Conservation (phyloP, 1,140 invertebrate species). For the Drosophila sturtevanti region DNA sequence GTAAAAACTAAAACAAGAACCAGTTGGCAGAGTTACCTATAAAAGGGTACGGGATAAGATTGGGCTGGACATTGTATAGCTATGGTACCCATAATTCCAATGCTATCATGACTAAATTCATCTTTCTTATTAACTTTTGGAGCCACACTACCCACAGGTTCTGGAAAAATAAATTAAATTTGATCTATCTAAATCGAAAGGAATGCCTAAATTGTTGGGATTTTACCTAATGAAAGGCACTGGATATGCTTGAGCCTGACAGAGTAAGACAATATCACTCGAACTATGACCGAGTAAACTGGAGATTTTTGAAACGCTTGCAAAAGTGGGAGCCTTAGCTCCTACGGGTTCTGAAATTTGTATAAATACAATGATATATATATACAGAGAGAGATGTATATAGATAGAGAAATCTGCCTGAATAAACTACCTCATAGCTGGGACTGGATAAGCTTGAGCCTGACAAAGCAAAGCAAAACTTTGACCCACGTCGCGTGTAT, state of each 20-base stretch:
- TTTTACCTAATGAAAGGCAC: slow-evolving; percentile 85
- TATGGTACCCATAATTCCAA: slow-evolving; percentile 55
- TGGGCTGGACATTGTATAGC: slow-evolving; percentile 88
- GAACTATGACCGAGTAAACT: slow-evolving; percentile 83
- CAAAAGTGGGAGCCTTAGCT: slow-evolving; percentile 88
- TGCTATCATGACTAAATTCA: slow-evolving; percentile 83
- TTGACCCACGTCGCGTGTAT: slow-evolving; percentile 69
- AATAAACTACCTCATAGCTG: slow-evolving; percentile 66
- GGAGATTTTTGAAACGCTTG: slow-evolving; percentile 85
- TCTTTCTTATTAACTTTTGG: slow-evolving; percentile 86
- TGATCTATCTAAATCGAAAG: no score
- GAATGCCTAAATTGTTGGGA: slow-evolving; percentile 85
- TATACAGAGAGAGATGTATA: no score
- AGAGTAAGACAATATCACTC: slow-evolving; percentile 85
- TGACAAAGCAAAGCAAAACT: slow-evolving; percentile 90
- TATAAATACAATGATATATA: not conserved
- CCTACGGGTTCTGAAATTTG: slow-evolving; percentile 86
- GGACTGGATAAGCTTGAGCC: slow-evolving; percentile 88
- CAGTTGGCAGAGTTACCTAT: slow-evolving; percentile 83
- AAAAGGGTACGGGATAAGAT: slow-evolving; percentile 86
- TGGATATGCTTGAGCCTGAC: slow-evolving; percentile 89
- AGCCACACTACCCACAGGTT: slow-evolving; percentile 86
- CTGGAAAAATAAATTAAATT: not conserved
- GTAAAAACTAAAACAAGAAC: slow-evolving; percentile 48
- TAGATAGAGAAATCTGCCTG: slow-evolving; percentile 53